Evolutionary conservation across 2,113 vertebrate genomes (phyloP).

Genomic region (human): GRCh38 chr5:6179501-6180000

Average conservation of each 20-base stretch:
- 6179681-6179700: background rate
- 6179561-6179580: background rate
- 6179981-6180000: background rate
- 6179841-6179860: fast-evolving
- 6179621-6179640: background rate
- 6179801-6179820: background rate
- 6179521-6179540: background rate
- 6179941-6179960: too few relatives aligned
- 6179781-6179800: background rate
- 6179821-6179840: background rate
- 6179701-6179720: fast-evolving
- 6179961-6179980: background rate
- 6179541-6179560: background rate
- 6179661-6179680: background rate
- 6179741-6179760: fast-evolving
- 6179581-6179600: background rate
- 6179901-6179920: background rate
- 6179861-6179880: background rate
- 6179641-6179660: fast-evolving
- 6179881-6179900: fast-evolving
- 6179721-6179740: background rate
- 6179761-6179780: background rate
- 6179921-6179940: background rate
- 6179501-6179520: background rate
- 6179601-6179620: fast-evolving